A percentile compares a stretch with the other conserved stretches of the same genome.
These are phyloP conservation scores for Sinotaia quadrata DNA, from an alignment of 2,888 invertebrate genomes.

Conservation along the genomic window DNA sequence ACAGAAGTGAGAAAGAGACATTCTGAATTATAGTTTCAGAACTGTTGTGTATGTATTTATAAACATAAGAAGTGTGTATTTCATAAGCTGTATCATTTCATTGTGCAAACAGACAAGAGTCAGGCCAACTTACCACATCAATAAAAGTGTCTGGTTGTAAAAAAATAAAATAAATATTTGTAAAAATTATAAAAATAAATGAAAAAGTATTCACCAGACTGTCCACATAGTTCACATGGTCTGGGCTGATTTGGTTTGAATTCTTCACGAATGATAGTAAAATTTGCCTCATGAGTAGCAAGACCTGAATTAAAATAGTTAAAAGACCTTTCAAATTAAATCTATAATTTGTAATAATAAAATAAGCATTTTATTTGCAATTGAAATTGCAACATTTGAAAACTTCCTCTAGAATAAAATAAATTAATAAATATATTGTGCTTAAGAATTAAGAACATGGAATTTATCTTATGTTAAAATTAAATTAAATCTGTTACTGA, in stretches of 20 bases:
- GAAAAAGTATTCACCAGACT: conserved; percentile 73
- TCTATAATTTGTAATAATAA: neutral
- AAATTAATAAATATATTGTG: neutral
- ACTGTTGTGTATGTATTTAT: too few species aligned
- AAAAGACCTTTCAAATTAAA: neutral
- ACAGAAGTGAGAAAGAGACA: too few species aligned
- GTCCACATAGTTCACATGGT: conserved; percentile 95
- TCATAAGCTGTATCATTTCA: too few species aligned
- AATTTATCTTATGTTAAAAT: too few species aligned
- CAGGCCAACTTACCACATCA: neutral
- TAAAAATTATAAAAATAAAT: neutral
- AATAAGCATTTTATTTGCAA: too few species aligned
- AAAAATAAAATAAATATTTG: neutral
- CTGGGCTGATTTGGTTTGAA: conserved; percentile 96
- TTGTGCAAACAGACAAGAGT: neutral
- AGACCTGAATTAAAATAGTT: conserved; percentile 77
- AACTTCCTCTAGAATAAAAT: too few species aligned
- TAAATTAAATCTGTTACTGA: too few species aligned
- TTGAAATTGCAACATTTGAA: too few species aligned
- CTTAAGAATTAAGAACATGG: too few species aligned
- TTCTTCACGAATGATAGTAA: conserved; percentile 98
- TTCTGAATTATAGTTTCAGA: too few species aligned
- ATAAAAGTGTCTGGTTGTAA: neutral
- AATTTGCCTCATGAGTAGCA: conserved; percentile 98
- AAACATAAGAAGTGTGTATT: too few species aligned